A percentile compares a stretch with the other conserved stretches of the same genome.
Conservation (phyloP, 2,113 vertebrate genomes). For the Dicentrarchus labrax region DNA sequence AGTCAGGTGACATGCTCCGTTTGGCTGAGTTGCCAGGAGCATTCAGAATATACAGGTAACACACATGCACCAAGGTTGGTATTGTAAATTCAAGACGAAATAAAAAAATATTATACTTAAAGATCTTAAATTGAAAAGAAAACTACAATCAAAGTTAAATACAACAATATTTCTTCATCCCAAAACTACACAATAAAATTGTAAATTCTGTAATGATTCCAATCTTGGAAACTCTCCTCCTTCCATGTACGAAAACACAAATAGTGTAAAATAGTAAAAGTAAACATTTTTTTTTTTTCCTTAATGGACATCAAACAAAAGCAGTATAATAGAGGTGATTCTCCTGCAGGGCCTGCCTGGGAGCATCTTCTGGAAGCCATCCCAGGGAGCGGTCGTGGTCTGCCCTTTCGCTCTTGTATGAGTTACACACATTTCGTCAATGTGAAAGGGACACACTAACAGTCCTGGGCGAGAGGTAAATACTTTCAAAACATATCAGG, state of each 20-base stretch:
- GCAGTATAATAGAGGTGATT: neutral
- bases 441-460: slow-evolving; percentile 72
- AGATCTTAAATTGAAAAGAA: neutral
- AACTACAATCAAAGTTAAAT: neutral
- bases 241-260: neutral
- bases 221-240: neutral
- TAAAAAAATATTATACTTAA: neutral
- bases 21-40: slow-evolving; percentile 83
- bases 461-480: slow-evolving; percentile 75
- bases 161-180: neutral
- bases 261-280: neutral
- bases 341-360: slow-evolving; percentile 53
- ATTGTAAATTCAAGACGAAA: neutral
- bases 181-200: neutral
- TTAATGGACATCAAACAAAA: neutral
- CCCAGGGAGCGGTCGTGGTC: slow-evolving; percentile 73
- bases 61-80: neutral
- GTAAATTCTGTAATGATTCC: too few relatives aligned
- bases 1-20: slow-evolving; percentile 68
- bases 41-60: slow-evolving; percentile 82
- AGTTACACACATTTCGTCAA: slow-evolving; percentile 67
- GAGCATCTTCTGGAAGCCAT: slow-evolving; percentile 23
- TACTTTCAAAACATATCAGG: neutral
- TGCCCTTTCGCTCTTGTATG: slow-evolving; percentile 72
- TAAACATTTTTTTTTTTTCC: too few relatives aligned